Evolutionary conservation across 1,140 invertebrate genomes (phyloP).

Genomic region (Ephestia elutella): DNA sequence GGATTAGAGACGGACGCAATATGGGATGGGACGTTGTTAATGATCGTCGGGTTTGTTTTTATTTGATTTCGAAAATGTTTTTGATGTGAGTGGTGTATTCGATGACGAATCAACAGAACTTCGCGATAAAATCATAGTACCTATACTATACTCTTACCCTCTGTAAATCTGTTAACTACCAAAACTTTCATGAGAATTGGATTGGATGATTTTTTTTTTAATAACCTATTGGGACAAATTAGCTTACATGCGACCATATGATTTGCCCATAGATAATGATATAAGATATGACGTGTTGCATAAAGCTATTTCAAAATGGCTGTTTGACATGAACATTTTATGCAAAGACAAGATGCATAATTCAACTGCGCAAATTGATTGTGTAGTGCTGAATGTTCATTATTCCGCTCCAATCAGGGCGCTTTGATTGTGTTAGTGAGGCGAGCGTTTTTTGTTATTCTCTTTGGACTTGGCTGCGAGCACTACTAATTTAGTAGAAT

Average conservation of each 20-base stretch:
- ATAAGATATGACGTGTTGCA: conserved; percentile 12
- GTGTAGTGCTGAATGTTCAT: conserved; percentile 1
- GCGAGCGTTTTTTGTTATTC: neutral
- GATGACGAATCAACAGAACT: no score
- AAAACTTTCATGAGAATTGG: no score
- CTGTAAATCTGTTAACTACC: no score
- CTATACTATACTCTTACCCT: no score
- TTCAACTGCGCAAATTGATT: neutral
- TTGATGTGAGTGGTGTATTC: no score
- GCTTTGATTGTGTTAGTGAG: neutral
- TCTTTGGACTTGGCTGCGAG: conserved; percentile 3
- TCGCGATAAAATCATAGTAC: no score
- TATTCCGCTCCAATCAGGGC: conserved; percentile 2
- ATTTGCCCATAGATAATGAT: no score
- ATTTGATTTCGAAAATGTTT: neutral
- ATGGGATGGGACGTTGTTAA: conserved; percentile 1
- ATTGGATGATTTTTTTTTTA: no score
- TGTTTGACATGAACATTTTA: neutral
- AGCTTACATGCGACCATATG: no score
- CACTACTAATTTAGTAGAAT: conserved; percentile 4
- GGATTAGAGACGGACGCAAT: neutral
- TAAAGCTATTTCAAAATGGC: neutral
- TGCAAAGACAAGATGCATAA: conserved; percentile 1
- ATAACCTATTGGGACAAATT: no score
- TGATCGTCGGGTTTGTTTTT: neutral